Percentiles rank a stretch among this genome's conserved stretches.
These are phyloP conservation scores for Anneissia japonica DNA, from an alignment of 35 echinoderm and acorn worm genomes.

Conservation along the genomic window DNA sequence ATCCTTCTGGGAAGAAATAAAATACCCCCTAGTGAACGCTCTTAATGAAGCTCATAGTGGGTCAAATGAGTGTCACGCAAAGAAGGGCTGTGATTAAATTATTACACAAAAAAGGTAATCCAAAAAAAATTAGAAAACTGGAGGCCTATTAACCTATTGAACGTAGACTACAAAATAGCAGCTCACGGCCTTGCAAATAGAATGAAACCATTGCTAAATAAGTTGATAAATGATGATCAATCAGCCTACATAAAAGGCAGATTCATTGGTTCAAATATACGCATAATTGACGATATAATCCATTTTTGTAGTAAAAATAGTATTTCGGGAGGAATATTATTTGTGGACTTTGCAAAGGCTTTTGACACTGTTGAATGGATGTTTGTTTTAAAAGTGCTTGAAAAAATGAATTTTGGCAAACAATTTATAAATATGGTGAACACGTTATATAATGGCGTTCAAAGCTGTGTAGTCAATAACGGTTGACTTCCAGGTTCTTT, in stretches of 20 bases:
- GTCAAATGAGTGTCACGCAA: neutral
- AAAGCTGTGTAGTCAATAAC: neutral
- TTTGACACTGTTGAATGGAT: slow-evolving; percentile 22
- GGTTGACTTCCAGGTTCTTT: slow-evolving; percentile 9
- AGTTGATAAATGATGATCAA: neutral
- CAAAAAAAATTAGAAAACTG: neutral
- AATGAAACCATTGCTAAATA: neutral
- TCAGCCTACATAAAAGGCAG: neutral
- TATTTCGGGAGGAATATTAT: slow-evolving; percentile 13
- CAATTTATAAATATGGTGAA: neutral
- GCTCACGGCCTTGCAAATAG: neutral
- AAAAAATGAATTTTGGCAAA: slow-evolving; percentile 11
- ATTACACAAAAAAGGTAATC: neutral
- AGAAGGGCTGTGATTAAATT: neutral
- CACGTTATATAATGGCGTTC: neutral
- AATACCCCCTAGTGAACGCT: neutral
- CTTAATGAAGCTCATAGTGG: neutral
- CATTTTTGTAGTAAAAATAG: neutral
- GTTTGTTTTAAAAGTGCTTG: slow-evolving; percentile 7
- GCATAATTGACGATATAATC: slow-evolving; percentile 3
- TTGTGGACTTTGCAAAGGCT: slow-evolving; percentile 28
- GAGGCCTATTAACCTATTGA: neutral
- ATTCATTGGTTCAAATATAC: too few relatives aligned
- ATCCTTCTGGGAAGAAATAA: neutral
- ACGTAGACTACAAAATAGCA: slow-evolving; percentile 7